Evolutionary conservation across 30 jellyfish, hydroid and myxozoan species (phyloP), one percentile per base, ranked within the genome.

Genomic region (Rhopilema esculentum): DNA sequence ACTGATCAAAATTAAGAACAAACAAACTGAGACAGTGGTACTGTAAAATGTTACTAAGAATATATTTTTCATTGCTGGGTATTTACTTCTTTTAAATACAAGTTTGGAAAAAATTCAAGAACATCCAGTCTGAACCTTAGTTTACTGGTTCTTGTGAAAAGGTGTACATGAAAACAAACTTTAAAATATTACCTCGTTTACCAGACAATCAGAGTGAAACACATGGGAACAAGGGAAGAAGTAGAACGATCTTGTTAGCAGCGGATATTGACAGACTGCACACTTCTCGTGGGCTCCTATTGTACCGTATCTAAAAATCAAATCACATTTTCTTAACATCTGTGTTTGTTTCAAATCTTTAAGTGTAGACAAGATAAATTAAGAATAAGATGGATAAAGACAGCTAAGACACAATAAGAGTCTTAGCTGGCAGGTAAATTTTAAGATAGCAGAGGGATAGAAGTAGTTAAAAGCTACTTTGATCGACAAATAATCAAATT

Each of bases 161-260:
- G 24, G 0, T 4, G 15, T 17, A 30, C 22, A 2, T 19, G 68
- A 26, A 20, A 27, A 29, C 29, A 31, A n/a, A 63, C 29, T n/a
- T 7, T 2, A 63, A 19, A 17, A 63, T 7, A 50, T 6, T 73
- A 96, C 99, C 97, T 89, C 95, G 26, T 62, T 80, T 17, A 96
- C 72, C 27, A 92, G 75, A 80, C 99, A 96, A 78, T 92, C 98
- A 4, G 97, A 25, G 73, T 96, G 99, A 52, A 96, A 96, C 27
- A 90, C 97, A 68, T 96, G 99, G 0, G 98, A 67, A 69, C 99
- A 96, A 0, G 99, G 99, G 65, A 96, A 96, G 85, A 70, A 85
- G 75, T 96, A 92, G 91, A 96, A 96, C 21, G 99, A 86, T 28
- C 98, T 88, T 66, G 99, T 96, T 23, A 96, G 93, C 91, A 96